These are phyloP conservation scores for Semicossyphus pulcher DNA, from an alignment of 2,113 vertebrate genomes.

Conservation along the genomic window DNA sequence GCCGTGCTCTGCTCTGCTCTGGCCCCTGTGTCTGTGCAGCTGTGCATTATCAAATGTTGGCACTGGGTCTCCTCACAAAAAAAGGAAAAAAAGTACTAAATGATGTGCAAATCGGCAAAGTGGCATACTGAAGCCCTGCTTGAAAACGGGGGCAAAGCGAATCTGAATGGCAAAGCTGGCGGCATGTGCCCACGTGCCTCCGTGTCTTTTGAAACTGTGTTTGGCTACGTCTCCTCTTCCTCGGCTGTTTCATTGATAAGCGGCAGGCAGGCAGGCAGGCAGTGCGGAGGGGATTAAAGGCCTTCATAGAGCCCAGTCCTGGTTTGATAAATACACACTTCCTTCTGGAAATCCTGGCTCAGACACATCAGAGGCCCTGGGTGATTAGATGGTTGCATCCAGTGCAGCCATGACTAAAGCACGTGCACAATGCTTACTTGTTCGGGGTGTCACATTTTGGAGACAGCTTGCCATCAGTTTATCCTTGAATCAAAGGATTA, in stretches of 20 bases:
- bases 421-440: conserved; percentile 11
- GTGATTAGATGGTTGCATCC: conserved; percentile 64
- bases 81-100: conserved; percentile 6
- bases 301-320: conserved; percentile 51
- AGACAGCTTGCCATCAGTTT: conserved; percentile 40
- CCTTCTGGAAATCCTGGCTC: conserved; percentile 72
- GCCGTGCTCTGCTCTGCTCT: conserved; percentile 1
- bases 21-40: conserved; percentile 59
- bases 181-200: conserved; percentile 35
- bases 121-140: conserved; percentile 39
- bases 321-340: conserved; percentile 67
- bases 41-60: conserved; percentile 69
- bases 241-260: conserved; percentile 75
- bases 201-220: conserved; percentile 67
- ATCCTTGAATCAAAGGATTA: conserved; percentile 49
- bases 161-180: conserved; percentile 59
- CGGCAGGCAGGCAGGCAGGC: conserved; percentile 67
- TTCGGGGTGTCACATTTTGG: conserved; percentile 33
- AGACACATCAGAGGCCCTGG: conserved; percentile 51
- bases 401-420: conserved; percentile 44
- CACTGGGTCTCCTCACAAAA: conserved; percentile 11
- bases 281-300: conserved; percentile 74
- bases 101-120: conserved; percentile 62
- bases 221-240: conserved; percentile 66
- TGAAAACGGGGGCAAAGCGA: conserved; percentile 48